Evolutionary conservation across 2,888 invertebrate species (phyloP), one percentile per base, ranked within the genome.

Genomic region (Tineola bisselliella): DNA sequence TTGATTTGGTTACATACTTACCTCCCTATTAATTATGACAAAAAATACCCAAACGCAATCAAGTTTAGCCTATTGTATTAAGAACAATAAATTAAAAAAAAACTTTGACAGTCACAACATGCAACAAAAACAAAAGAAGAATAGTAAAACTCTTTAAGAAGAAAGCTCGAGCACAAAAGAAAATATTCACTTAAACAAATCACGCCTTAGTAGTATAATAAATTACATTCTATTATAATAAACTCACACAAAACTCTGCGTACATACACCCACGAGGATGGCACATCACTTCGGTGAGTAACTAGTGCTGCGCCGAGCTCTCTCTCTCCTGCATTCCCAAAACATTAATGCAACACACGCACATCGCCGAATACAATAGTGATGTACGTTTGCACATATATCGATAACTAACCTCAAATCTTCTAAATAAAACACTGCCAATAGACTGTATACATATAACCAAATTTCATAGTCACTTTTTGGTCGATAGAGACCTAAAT

Each of bases 291-390:
- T 48, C 10, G 8, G 43, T n/a, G 43, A 25, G 25, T 25, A 6
- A 43, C 48, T 17, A 48, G 48, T 48, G 48, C 3, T 17, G 48
- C 15, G n/a, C 38, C 38, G n/a, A n/a, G n/a, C n/a, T n/a, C 25
- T 6, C 25, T 2, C 25, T 2, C 38, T 38, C 38, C 48, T 48
- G 48, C 48, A 48, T 48, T 48, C 48, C 48, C 48, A 15, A 48
- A 48, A 48, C 48, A 48, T 48, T 48, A 48, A 48, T 48, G 48
- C 48, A 48, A 48, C 48, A 48, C 48, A 48, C 48, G 48, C 48
- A 48, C 48, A 48, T 48, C 48, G 6, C 15, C 48, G 48, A 48
- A 6, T 17, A n/a, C 15, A 13, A 10, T 48, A 48, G 48, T 48
- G 48, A 48, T 48, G 48, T 48, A 15, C 15, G 2, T n/a, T 17